Evolutionary conservation across 2,888 invertebrate species (phyloP).

Genomic region (Pandemis corylana): DNA sequence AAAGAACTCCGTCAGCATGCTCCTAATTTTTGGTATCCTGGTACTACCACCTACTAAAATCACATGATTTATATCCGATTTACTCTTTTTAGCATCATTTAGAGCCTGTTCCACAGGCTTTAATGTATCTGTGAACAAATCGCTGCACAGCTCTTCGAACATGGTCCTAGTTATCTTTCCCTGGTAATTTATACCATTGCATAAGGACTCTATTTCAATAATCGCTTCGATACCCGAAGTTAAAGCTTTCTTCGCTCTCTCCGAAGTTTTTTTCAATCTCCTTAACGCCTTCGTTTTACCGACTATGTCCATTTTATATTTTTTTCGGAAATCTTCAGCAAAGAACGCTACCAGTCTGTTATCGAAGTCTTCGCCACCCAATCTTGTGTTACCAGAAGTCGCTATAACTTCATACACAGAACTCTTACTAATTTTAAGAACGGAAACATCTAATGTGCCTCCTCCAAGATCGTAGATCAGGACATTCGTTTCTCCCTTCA

Average conservation of each 20-base stretch:
- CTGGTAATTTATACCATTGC: slow-evolving; percentile 62
- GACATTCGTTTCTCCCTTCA: slow-evolving; percentile 58
- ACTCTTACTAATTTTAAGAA: slow-evolving; percentile 59
- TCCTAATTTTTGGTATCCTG: slow-evolving; percentile 68
- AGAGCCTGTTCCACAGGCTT: slow-evolving; percentile 59
- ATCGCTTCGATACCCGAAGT: slow-evolving; percentile 61
- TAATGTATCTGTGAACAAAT: slow-evolving; percentile 67
- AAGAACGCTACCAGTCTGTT: slow-evolving; percentile 68
- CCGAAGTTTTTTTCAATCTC: slow-evolving; percentile 64
- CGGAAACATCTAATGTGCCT: slow-evolving; percentile 70
- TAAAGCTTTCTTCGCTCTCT: slow-evolving; percentile 62
- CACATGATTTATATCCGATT: slow-evolving; percentile 61
- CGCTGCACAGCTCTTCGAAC: slow-evolving; percentile 72
- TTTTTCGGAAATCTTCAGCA: slow-evolving; percentile 66
- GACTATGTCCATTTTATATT: slow-evolving; percentile 56
- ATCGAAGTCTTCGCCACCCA: slow-evolving; percentile 76
- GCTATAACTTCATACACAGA: slow-evolving; percentile 66
- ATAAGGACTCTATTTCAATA: slow-evolving; percentile 60
- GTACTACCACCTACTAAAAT: slow-evolving; percentile 71
- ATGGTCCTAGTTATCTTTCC: slow-evolving; percentile 59
- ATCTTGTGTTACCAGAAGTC: slow-evolving; percentile 62
- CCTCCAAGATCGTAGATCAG: slow-evolving; percentile 72
- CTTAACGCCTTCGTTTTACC: slow-evolving; percentile 54
- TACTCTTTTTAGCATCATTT: slow-evolving; percentile 58
- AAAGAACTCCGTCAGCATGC: slow-evolving; percentile 62